Conservation (phyloP, 2,888 invertebrate genomes). For the Sesamia inferens region DNA sequence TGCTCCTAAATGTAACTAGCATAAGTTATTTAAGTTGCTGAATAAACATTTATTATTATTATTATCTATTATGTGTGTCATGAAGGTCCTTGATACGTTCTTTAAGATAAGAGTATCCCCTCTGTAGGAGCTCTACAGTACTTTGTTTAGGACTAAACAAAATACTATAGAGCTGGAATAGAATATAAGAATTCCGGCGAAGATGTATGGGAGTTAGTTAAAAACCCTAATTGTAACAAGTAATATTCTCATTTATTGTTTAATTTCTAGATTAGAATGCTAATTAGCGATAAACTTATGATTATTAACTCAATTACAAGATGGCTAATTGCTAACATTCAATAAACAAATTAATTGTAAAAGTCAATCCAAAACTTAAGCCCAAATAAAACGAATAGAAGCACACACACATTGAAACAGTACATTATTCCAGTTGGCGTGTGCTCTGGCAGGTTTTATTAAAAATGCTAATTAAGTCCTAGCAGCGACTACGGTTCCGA, state of each 20-base stretch:
- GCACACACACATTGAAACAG: conserved; percentile 43
- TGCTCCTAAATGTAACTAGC: too few relatives aligned
- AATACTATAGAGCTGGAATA: too few relatives aligned
- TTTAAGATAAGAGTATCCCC: too few relatives aligned
- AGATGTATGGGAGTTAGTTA: too few relatives aligned
- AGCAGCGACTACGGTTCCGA: conserved; percentile 8
- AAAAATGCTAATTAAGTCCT: conserved; percentile 55
- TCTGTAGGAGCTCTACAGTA: too few relatives aligned
- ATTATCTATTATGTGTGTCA: too few relatives aligned
- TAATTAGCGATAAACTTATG: background rate
- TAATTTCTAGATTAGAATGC: background rate
- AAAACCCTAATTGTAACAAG: background rate
- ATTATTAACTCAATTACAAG: background rate
- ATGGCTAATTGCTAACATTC: too few relatives aligned
- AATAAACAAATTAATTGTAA: background rate
- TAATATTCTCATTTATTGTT: background rate
- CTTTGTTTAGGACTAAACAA: too few relatives aligned
- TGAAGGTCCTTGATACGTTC: too few relatives aligned
- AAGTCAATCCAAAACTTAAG: background rate
- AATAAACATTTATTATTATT: too few relatives aligned
- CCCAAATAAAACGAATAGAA: conserved; percentile 13
- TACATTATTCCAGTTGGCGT: conserved; percentile 11
- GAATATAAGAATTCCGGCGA: too few relatives aligned
- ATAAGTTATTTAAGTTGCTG: too few relatives aligned
- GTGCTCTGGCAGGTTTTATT: conserved; percentile 36